A percentile compares a stretch with the other conserved stretches of the same genome.
These are phyloP conservation scores for Chironomus riparius DNA, from an alignment of 2,888 invertebrate species.

Conservation along the genomic window DNA sequence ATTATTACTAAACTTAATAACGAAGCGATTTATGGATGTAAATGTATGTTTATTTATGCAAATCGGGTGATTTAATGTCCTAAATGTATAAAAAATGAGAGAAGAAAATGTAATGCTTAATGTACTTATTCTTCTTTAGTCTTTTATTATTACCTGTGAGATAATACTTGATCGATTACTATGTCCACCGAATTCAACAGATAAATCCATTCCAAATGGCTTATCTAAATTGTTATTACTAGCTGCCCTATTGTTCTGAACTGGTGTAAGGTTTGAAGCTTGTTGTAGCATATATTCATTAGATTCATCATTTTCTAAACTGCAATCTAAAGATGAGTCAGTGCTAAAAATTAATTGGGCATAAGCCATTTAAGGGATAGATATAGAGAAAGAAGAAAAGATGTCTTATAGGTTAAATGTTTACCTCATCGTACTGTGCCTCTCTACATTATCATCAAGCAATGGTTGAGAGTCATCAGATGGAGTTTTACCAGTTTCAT, in stretches of 20 bases:
- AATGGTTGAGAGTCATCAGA: slow-evolving; percentile 47
- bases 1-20: background rate
- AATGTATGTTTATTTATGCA: slow-evolving; percentile 13
- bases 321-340: slow-evolving; percentile 32
- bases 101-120: background rate
- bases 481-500: slow-evolving; percentile 30
- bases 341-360: slow-evolving; percentile 39
- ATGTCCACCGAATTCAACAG: slow-evolving; percentile 48
- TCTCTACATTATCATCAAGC: slow-evolving; percentile 41
- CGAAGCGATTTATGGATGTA: background rate
- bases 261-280: slow-evolving; percentile 31
- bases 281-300: slow-evolving; percentile 33
- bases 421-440: slow-evolving; percentile 34
- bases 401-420: background rate
- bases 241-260: background rate
- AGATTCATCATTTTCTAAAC: slow-evolving; percentile 20
- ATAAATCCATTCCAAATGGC: slow-evolving; percentile 51
- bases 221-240: slow-evolving; percentile 43
- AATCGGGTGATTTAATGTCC: slow-evolving; percentile 24
- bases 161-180: slow-evolving; percentile 51
- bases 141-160: slow-evolving; percentile 42
- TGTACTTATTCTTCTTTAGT: too few relatives aligned
- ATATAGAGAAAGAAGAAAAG: background rate
- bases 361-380: slow-evolving; percentile 1
- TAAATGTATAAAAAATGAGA: background rate